Conservation (phyloP, 1,140 invertebrate genomes). For the Archegozetes longisetosus region DNA sequence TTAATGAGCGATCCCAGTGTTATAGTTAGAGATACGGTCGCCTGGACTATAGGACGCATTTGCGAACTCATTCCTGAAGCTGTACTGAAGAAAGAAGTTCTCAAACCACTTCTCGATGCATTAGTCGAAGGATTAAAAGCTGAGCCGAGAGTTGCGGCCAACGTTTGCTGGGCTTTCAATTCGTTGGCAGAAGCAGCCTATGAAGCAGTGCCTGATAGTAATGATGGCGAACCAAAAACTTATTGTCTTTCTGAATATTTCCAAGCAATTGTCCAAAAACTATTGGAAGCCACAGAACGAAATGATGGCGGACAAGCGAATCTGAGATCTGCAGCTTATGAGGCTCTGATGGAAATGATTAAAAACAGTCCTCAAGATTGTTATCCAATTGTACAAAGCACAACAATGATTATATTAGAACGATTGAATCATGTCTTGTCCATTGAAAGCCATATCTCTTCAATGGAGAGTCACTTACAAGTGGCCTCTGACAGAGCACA, state of each 20-base stretch:
- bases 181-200: slow-evolving; percentile 94
- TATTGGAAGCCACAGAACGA: slow-evolving; percentile 83
- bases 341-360: slow-evolving; percentile 99
- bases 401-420: slow-evolving; percentile 88
- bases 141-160: slow-evolving; percentile 88
- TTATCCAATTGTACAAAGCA: slow-evolving; percentile 86
- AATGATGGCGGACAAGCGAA: slow-evolving; percentile 51
- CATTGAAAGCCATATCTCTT: slow-evolving; percentile 57
- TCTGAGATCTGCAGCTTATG: slow-evolving; percentile 74
- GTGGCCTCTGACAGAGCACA: slow-evolving; percentile 81
- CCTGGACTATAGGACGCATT: slow-evolving; percentile 94
- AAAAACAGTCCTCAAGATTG: slow-evolving; percentile 97
- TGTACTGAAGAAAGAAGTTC: slow-evolving; percentile 71
- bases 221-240: slow-evolving; percentile 65
- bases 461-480: slow-evolving; percentile 43
- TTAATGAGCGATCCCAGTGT: slow-evolving; percentile 83
- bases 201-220: slow-evolving; percentile 40
- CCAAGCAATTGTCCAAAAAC: slow-evolving; percentile 73
- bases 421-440: slow-evolving; percentile 77
- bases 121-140: slow-evolving; percentile 67
- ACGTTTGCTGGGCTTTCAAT: slow-evolving; percentile 99
- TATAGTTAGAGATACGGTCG: slow-evolving; percentile 86
- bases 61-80: slow-evolving; percentile 94
- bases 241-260: slow-evolving; percentile 87
- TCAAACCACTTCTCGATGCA: slow-evolving; percentile 67